Evolutionary conservation across 2,797 vertebrate genomes (phyloP).

Genomic region (Pterois miles): DNA sequence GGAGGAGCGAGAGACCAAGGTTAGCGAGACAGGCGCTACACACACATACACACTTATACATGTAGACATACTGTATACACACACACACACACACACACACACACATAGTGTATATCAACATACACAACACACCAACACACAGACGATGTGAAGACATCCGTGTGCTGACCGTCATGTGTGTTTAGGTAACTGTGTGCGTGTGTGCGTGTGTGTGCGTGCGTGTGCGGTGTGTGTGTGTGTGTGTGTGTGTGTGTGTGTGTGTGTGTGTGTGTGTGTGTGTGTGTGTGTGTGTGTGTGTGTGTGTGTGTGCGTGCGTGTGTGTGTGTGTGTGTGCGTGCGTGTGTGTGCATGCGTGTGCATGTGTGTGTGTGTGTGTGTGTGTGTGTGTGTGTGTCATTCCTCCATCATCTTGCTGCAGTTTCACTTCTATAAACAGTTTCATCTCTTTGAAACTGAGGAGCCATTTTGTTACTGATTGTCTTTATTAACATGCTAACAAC

Average conservation of each 20-base stretch:
- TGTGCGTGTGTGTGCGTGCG: neutral
- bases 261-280: neutral
- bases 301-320: neutral
- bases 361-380: neutral
- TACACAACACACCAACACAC: neutral
- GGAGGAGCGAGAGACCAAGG: constrained; percentile 96
- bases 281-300: neutral
- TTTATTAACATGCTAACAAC: no score
- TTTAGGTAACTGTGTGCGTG: neutral
- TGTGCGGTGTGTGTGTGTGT: neutral
- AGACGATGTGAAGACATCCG: neutral
- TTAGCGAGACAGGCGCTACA: constrained; percentile 78
- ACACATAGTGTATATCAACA: neutral
- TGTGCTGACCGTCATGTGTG: neutral
- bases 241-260: neutral
- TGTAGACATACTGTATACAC: neutral
- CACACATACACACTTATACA: neutral
- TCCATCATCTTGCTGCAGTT: constrained; percentile 17
- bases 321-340: neutral
- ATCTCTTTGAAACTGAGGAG: no score
- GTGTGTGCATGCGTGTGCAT: neutral
- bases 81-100: neutral
- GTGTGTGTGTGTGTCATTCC: neutral
- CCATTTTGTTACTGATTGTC: no score
- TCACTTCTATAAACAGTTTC: neutral